Evolutionary conservation across 2,888 invertebrate genomes (phyloP).

Genomic region (Ectemnius cavifrons): DNA sequence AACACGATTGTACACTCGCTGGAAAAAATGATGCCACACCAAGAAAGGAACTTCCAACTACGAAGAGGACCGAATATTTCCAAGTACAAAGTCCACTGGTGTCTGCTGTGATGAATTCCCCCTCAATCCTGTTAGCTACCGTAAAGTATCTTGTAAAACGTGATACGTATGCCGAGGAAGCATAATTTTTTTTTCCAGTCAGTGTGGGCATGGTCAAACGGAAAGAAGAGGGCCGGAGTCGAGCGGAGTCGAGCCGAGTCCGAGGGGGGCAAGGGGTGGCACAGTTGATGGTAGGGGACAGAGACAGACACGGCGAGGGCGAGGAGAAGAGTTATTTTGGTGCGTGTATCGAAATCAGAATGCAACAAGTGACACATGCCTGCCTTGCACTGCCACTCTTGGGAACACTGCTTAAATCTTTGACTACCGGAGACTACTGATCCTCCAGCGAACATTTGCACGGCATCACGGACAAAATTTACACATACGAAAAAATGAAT

Average conservation of each 20-base stretch:
- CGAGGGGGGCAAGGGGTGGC: conserved; percentile 27
- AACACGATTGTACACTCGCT: too few species aligned
- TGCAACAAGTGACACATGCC: conserved; percentile 73
- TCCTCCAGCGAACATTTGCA: neutral
- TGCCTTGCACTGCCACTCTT: conserved; percentile 45
- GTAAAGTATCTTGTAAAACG: too few species aligned
- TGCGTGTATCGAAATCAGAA: conserved; percentile 71
- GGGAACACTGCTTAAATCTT: conserved; percentile 55
- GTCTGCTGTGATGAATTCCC: too few species aligned
- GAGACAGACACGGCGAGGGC: conserved; percentile 30
- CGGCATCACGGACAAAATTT: too few species aligned
- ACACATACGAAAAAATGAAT: too few species aligned
- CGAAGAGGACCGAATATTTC: too few species aligned
- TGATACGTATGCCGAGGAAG: too few species aligned
- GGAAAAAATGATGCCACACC: too few species aligned
- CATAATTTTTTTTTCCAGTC: neutral
- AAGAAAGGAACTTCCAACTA: too few species aligned
- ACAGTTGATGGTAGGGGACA: conserved; percentile 45
- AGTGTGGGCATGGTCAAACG: neutral
- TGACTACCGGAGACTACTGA: conserved; percentile 13
- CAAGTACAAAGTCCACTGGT: too few species aligned
- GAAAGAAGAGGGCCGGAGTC: conserved; percentile 5
- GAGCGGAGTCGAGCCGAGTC: conserved; percentile 18
- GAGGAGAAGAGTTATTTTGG: conserved; percentile 68
- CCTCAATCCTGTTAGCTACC: too few species aligned